These are phyloP conservation scores for Menidia beryllina DNA, from an alignment of 2,113 vertebrate genomes.

Conservation along the genomic window DNA sequence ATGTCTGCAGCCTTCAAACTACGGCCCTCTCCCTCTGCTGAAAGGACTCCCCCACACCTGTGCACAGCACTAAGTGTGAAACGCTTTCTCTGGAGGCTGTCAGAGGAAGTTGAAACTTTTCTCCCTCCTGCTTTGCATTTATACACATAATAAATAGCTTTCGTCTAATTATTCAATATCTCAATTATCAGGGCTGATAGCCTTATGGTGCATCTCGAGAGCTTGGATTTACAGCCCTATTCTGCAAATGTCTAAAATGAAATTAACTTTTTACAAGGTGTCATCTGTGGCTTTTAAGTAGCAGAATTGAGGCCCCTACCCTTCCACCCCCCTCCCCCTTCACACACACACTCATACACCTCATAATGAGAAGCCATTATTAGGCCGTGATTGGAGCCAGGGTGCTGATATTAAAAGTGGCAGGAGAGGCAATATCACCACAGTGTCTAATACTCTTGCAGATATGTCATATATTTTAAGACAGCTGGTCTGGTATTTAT, in stretches of 20 bases:
- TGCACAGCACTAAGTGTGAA: neutral
- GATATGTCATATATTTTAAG: conserved; percentile 81
- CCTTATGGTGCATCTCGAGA: conserved; percentile 54
- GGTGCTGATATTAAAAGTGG: conserved; percentile 81
- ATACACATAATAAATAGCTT: conserved; percentile 60
- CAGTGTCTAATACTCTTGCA: conserved; percentile 66
- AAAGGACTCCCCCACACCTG: neutral
- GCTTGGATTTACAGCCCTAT: conserved; percentile 76
- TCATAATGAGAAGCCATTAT: conserved; percentile 81
- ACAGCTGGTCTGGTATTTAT: conserved; percentile 80
- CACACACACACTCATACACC: conserved; percentile 38
- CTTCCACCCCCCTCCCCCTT: conserved; percentile 3
- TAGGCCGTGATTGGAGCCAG: conserved; percentile 79
- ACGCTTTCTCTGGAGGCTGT: conserved; percentile 29
- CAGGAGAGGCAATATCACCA: conserved; percentile 77
- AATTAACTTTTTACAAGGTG: conserved; percentile 82
- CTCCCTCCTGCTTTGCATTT: conserved; percentile 55
- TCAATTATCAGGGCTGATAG: conserved; percentile 72
- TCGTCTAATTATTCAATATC: conserved; percentile 76
- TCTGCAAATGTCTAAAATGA: conserved; percentile 78
- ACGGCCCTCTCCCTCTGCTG: neutral
- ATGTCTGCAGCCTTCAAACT: conserved; percentile 46
- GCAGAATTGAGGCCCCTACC: conserved; percentile 62
- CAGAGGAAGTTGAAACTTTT: conserved; percentile 25
- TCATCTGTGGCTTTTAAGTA: conserved; percentile 79